Evolutionary conservation across 2,797 vertebrate species (phyloP).

Genomic region (Synaphobranchus kaupii): DNA sequence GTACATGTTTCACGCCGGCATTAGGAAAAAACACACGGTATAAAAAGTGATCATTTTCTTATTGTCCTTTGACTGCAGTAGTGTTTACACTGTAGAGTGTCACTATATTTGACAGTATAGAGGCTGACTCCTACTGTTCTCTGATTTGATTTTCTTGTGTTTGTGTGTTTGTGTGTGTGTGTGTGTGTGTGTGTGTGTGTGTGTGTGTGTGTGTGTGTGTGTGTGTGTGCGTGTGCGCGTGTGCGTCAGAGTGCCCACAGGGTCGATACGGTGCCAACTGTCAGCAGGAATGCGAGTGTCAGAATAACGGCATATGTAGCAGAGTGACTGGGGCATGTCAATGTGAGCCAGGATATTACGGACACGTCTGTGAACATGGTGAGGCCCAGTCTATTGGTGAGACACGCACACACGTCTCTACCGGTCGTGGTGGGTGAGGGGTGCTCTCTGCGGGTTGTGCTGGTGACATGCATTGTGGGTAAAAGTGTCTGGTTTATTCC

Average conservation of each 20-base stretch:
- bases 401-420: background rate
- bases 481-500: slow-evolving; percentile 2
- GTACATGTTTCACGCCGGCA: background rate
- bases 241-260: slow-evolving; percentile 65
- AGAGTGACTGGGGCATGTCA: slow-evolving; percentile 65
- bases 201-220: slow-evolving; percentile 63
- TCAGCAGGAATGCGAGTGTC: slow-evolving; percentile 71
- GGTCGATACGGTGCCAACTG: slow-evolving; percentile 73
- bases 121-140: background rate
- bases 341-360: slow-evolving; percentile 74
- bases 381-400: slow-evolving; percentile 74
- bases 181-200: background rate
- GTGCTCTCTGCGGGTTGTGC: background rate
- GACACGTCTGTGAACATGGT: slow-evolving; percentile 78
- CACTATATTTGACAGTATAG: background rate
- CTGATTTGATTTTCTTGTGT: background rate
- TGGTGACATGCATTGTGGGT: background rate
- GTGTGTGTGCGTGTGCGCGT: background rate
- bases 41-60: background rate
- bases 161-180: background rate
- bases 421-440: background rate
- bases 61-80: background rate
- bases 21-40: background rate
- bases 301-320: slow-evolving; percentile 66
- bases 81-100: background rate